phyloP scores from a whole-genome alignment of 2,888 invertebrate genomes.

The Smittia aterrima region DNA sequence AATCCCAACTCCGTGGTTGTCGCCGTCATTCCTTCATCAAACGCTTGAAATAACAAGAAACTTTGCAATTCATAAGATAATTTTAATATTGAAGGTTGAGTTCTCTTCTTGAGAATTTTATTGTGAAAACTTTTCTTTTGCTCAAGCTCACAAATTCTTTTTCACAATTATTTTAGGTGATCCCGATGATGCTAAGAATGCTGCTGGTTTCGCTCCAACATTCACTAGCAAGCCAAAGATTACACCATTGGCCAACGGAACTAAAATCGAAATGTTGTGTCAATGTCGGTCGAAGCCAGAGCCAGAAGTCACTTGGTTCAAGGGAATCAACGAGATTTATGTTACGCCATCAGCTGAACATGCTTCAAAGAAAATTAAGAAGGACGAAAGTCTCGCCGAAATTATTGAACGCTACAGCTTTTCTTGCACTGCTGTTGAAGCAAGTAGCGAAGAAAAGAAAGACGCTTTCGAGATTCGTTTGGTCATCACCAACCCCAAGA shows the following conservation, averaged over 20 bases:
- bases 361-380: slow-evolving; percentile 79
- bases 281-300: slow-evolving; percentile 93
- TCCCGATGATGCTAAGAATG: slow-evolving; percentile 68
- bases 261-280: slow-evolving; percentile 96
- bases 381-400: slow-evolving; percentile 75
- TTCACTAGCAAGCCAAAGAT: slow-evolving; percentile 99
- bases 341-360: slow-evolving; percentile 83
- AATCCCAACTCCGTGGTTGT: slow-evolving; percentile 16
- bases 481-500: slow-evolving; percentile 37
- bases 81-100: background rate
- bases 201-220: slow-evolving; percentile 88
- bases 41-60: slow-evolving; percentile 4
- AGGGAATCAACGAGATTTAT: slow-evolving; percentile 55
- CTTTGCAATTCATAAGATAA: slow-evolving; percentile 8
- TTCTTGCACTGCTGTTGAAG: slow-evolving; percentile 36
- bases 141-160: too few relatives aligned
- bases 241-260: slow-evolving; percentile 96
- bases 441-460: slow-evolving; percentile 23
- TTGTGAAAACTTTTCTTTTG: background rate
- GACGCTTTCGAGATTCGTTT: slow-evolving; percentile 37
- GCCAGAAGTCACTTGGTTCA: slow-evolving; percentile 88
- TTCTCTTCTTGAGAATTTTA: background rate
- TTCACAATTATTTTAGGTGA: slow-evolving; percentile 59
- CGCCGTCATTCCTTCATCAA: slow-evolving; percentile 4
- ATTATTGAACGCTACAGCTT: slow-evolving; percentile 64